A percentile compares a stretch with the other conserved stretches of the same genome.
Conservation (phyloP, 2,888 invertebrate species). For the Drosophila robusta region DNA sequence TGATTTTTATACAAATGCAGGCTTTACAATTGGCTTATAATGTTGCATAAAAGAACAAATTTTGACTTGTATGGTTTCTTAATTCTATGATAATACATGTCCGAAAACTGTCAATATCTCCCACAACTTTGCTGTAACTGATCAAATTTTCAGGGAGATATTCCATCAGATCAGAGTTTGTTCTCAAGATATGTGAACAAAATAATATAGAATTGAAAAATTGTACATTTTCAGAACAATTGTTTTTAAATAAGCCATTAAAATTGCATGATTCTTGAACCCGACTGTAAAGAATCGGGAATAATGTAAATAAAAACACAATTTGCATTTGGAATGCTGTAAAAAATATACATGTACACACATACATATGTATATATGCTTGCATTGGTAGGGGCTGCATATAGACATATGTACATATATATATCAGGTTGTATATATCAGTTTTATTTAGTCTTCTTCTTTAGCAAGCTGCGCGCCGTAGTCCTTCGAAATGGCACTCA, state of each 20-base stretch:
- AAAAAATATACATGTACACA: conserved; percentile 68
- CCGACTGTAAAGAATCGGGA: not conserved
- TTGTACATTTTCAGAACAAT: too few relatives aligned
- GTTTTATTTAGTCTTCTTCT: conserved; percentile 74
- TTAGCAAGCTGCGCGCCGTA: conserved; percentile 56
- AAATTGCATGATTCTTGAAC: too few relatives aligned
- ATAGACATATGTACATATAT: conserved; percentile 5
- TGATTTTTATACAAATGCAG: not conserved
- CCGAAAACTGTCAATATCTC: not conserved
- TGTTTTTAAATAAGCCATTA: too few relatives aligned
- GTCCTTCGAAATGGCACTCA: conserved; percentile 44
- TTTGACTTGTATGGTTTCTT: not conserved
- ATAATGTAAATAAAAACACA: conserved; percentile 31
- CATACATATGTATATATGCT: conserved; percentile 16
- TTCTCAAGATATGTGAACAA: too few relatives aligned
- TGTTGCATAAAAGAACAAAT: not conserved
- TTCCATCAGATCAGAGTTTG: too few relatives aligned
- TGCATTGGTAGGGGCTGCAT: not conserved
- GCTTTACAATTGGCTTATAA: too few relatives aligned
- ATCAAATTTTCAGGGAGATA: too few relatives aligned
- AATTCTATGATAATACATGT: not conserved
- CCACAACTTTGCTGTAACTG: too few relatives aligned
- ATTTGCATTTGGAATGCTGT: conserved; percentile 62
- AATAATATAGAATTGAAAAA: too few relatives aligned
- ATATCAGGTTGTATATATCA: conserved; percentile 59